Percentiles rank a stretch among this genome's conserved stretches.
phyloP scores from a whole-genome alignment of 92 coral and sea anemone species.

The Palythoa grandis region DNA sequence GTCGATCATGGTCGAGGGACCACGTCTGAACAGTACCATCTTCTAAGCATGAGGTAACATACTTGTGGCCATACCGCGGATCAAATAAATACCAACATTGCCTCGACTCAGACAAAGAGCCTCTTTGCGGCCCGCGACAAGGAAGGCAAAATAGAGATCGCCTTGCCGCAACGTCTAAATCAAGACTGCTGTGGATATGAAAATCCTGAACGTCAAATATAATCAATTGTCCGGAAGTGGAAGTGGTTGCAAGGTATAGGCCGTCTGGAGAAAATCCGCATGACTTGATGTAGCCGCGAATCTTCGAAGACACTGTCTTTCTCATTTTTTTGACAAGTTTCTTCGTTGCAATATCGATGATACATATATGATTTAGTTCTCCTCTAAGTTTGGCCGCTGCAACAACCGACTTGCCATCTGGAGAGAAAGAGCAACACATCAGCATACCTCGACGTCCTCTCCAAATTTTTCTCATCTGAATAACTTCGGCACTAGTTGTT shows the following conservation, averaged over 20 bases:
- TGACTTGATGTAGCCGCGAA: constrained; percentile 80
- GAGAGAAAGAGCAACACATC: constrained; percentile 86
- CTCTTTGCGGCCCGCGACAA: constrained; percentile 68
- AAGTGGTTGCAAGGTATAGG: constrained; percentile 74
- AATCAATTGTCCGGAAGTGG: constrained; percentile 81
- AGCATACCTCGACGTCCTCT: constrained; percentile 79
- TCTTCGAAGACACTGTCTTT: constrained; percentile 70
- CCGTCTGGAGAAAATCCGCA: constrained; percentile 92
- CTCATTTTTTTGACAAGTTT: constrained; percentile 81
- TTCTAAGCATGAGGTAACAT: constrained; percentile 79
- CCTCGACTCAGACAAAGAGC: constrained; percentile 66
- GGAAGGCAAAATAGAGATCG: constrained; percentile 78
- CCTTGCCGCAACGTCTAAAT: constrained; percentile 64
- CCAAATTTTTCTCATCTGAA: constrained; percentile 91
- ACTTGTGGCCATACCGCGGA: constrained; percentile 90
- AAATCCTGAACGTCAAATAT: constrained; percentile 83
- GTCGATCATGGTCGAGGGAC: constrained; percentile 66
- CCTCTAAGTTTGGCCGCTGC: constrained; percentile 82
- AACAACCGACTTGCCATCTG: constrained; percentile 87
- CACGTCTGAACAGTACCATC: constrained; percentile 91
- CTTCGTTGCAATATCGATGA: constrained; percentile 77
- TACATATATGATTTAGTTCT: constrained; percentile 79
- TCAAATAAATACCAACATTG: constrained; percentile 92
- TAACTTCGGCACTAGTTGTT: constrained; percentile 90
- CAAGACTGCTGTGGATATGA: constrained; percentile 82